Conservation (phyloP, 2,888 invertebrate genomes). For the Seira sanloemensis region DNA sequence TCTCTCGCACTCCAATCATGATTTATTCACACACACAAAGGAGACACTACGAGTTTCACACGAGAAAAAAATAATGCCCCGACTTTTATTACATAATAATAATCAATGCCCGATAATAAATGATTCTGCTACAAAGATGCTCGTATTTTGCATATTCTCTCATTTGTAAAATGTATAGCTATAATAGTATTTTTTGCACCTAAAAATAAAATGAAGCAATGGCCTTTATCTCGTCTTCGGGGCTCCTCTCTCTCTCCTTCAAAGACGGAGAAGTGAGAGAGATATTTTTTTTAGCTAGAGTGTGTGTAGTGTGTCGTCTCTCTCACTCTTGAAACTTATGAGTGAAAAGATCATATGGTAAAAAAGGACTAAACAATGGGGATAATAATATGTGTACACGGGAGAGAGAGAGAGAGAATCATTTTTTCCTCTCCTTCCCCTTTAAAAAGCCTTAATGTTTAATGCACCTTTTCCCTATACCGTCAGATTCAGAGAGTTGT, state of each 20-base stretch:
- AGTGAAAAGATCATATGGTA: slow-evolving; percentile 14
- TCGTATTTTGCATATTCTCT: not conserved
- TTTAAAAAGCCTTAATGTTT: too few species aligned
- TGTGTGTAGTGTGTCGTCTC: not conserved
- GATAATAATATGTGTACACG: not conserved
- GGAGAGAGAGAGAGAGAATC: not conserved
- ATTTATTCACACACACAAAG: not conserved
- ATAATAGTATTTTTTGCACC: not conserved
- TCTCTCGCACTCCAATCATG: not conserved
- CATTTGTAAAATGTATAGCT: not conserved
- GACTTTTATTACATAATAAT: not conserved
- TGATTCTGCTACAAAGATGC: too few species aligned
- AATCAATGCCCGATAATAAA: too few species aligned
- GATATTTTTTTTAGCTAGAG: not conserved
- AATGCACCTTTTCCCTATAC: too few species aligned
- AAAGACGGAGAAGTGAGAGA: not conserved
- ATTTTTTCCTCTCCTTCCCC: not conserved
- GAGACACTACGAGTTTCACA: not conserved
- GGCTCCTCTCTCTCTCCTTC: not conserved
- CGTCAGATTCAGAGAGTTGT: too few species aligned
- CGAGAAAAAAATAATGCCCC: not conserved
- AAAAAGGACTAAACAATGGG: slow-evolving; percentile 5
- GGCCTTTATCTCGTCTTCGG: slow-evolving; percentile 8
- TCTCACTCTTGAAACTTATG: not conserved
- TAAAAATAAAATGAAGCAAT: slow-evolving; percentile 6